Conservation (phyloP, 2,888 invertebrate species). For the Leptopilina syphax region DNA sequence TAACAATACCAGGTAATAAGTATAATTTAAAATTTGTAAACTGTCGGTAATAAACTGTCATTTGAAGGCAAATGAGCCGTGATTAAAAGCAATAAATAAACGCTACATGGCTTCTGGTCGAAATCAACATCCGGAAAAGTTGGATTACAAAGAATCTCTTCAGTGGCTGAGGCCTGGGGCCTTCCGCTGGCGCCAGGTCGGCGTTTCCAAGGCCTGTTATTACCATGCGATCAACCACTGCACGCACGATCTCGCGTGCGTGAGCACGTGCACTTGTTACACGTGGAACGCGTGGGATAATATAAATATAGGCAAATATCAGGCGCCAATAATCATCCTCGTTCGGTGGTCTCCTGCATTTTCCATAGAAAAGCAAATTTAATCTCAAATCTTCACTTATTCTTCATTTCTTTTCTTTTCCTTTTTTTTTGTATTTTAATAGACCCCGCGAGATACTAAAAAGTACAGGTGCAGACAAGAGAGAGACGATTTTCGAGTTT, state of each 20-base stretch:
- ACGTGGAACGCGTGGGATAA: slow-evolving; percentile 65
- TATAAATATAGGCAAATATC: neutral
- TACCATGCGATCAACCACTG: slow-evolving; percentile 69
- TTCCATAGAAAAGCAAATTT: neutral
- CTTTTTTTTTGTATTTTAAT: no score
- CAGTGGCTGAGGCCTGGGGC: slow-evolving; percentile 60
- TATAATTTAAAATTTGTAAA: slow-evolving; percentile 4
- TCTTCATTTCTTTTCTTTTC: no score
- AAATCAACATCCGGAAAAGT: slow-evolving; percentile 36
- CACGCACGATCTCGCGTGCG: slow-evolving; percentile 68
- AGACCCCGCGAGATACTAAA: no score
- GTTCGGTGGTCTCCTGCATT: slow-evolving; percentile 19
- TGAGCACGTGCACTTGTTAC: slow-evolving; percentile 65
- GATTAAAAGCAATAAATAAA: slow-evolving; percentile 17
- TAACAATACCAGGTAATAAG: neutral
- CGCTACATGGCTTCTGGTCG: slow-evolving; percentile 20
- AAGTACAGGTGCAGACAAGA: no score
- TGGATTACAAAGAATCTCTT: slow-evolving; percentile 52
- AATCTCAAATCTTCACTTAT: neutral
- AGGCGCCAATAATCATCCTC: slow-evolving; percentile 12
- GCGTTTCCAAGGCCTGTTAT: slow-evolving; percentile 70
- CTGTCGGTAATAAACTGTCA: slow-evolving; percentile 9
- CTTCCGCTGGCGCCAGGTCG: slow-evolving; percentile 68
- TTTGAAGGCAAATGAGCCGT: slow-evolving; percentile 25
- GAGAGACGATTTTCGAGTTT: neutral